Evolutionary conservation across 2,797 vertebrate species (phyloP).

Genomic region (Brachymystax lenok): DNA sequence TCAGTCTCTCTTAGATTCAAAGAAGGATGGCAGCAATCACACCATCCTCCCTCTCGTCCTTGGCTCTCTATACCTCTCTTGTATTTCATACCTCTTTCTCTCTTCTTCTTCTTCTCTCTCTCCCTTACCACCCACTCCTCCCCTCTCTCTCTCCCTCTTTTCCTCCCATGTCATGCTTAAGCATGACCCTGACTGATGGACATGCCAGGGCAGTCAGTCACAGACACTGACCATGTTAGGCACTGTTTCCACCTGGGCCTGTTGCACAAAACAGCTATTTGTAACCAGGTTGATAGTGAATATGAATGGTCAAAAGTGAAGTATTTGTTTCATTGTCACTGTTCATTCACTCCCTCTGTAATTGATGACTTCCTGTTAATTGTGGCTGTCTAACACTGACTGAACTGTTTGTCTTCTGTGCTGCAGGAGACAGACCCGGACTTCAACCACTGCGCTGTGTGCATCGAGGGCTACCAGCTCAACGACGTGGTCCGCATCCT

Average conservation of each 20-base stretch:
- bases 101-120: background rate
- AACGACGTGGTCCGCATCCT: constrained; percentile 95
- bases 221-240: background rate
- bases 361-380: background rate
- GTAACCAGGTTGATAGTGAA: background rate
- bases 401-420: background rate
- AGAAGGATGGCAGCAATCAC: too few relatives aligned
- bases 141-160: background rate
- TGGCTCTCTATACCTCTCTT: background rate
- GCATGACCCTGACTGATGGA: background rate
- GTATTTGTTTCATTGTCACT: background rate
- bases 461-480: constrained; percentile 96
- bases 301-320: background rate
- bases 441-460: constrained; percentile 97
- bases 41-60: background rate
- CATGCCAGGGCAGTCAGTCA: background rate
- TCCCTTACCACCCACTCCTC: background rate
- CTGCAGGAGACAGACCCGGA: constrained; percentile 94
- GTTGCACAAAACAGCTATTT: background rate
- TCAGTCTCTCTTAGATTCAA: background rate
- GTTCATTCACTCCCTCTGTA: background rate
- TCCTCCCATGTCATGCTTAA: background rate
- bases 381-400: background rate
- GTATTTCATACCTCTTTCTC: background rate
- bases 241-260: background rate